phyloP scores from a whole-genome alignment of 2,113 vertebrate species.

The Nansenia antarctica region DNA sequence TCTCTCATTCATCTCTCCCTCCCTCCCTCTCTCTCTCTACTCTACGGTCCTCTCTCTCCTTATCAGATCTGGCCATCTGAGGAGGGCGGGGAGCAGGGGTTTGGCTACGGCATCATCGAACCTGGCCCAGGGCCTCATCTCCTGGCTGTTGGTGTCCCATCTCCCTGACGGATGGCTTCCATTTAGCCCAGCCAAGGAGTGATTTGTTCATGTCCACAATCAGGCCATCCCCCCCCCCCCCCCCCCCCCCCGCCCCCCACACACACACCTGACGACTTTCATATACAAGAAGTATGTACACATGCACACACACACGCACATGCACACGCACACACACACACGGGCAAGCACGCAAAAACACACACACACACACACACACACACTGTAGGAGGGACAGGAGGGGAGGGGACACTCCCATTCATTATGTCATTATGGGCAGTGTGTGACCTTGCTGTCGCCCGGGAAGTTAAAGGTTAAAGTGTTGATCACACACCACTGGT shows the following conservation, averaged over 20 bases:
- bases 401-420: not conserved
- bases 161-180: conserved; percentile 50
- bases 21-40: not conserved
- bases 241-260: not conserved
- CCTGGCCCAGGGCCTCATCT: conserved; percentile 9
- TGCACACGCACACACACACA: not conserved
- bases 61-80: not conserved
- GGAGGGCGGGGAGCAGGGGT: not conserved
- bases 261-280: not conserved
- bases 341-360: not conserved
- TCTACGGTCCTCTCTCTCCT: not conserved
- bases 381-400: not conserved
- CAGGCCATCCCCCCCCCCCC: not conserved
- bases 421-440: too few relatives aligned
- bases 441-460: too few relatives aligned
- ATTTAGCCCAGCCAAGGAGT: conserved; percentile 39
- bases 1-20: not conserved
- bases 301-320: not conserved
- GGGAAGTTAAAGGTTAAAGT: too few relatives aligned
- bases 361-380: too few relatives aligned
- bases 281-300: too few relatives aligned
- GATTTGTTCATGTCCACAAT: conserved; percentile 48
- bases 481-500: too few relatives aligned
- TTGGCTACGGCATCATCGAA: conserved; percentile 43
- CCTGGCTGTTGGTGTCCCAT: conserved; percentile 29